Base-by-base conservation (phyloP, 2,888 invertebrate species). In the Pseudococcus viburni region DNA sequence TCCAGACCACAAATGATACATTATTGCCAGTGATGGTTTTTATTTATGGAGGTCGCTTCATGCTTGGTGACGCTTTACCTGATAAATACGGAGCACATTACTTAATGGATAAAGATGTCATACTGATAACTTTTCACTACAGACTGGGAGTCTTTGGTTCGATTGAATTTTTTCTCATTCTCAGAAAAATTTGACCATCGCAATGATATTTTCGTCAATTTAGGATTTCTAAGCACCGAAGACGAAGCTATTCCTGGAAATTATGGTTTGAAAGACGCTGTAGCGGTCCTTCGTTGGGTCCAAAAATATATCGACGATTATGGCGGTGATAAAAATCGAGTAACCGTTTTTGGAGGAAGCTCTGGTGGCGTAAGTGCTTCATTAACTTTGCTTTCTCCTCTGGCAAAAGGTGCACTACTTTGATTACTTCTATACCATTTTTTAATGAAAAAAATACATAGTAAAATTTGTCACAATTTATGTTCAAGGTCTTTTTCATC, bases 71-170 rank as follows among this genome's bases (percentile, higher is more conserved):
- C 4, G 91, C 91, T 9, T 88, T 91, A 0, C 80, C 84, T 2
- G 39, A 73, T 12, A 19, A 15, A 73, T 94, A 94, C 90, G 94
- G 94, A 0, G 93, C 94, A 0, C 91, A 92, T 8, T 92, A 93
- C 90, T 90, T 96, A 0, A 94, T 96, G 94, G 94, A 94, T 87
- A 91, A 92, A 84, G 93, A 95, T 89, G 89, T 92, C 9, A 91
- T 92, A 42, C 90, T 91, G 19, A 91, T 92, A 0, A 91, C 92
- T 1, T 89, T 91, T 48, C 92, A 92, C 89, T 92, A 91, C 90
- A 91, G 92, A 90, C 89, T 92, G 9, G 91, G 92, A n/a, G 91
- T 91, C 11, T 89, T 92, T 26, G 92, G 92, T 80, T n/a, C n/a
- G n/a, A n/a, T n/a, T n/a, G n/a, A n/a, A n/a, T n/a, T n/a, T n/a